phyloP scores from a whole-genome alignment of 1,140 invertebrate species.

The Drosophila grimshawi region DNA sequence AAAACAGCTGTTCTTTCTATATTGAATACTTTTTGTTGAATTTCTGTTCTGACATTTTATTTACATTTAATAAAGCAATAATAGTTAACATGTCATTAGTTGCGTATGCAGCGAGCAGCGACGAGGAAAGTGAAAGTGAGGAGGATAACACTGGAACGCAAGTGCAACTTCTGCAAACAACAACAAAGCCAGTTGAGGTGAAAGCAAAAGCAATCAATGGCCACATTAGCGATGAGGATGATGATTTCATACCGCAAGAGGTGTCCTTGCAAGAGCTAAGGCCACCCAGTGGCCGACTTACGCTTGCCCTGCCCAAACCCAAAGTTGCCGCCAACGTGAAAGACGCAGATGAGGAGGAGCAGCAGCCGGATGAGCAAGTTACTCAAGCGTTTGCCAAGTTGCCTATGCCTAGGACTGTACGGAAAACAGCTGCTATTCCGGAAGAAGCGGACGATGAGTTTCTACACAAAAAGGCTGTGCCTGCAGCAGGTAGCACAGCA shows the following conservation, averaged over 20 bases:
- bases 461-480: constrained; percentile 86
- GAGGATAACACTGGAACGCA: constrained; percentile 30
- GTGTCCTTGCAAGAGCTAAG: constrained; percentile 55
- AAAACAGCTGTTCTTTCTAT: constrained; percentile 28
- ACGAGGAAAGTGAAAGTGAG: constrained; percentile 68
- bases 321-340: constrained; percentile 31
- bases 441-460: constrained; percentile 87
- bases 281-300: constrained; percentile 11
- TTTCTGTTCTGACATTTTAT: not conserved
- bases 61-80: not conserved
- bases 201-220: constrained; percentile 30
- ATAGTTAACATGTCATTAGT: constrained; percentile 73
- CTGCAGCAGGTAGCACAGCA: constrained; percentile 20
- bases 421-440: constrained; percentile 34
- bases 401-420: constrained; percentile 54
- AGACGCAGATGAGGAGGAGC: constrained; percentile 12
- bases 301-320: constrained; percentile 61
- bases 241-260: constrained; percentile 68
- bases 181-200: not conserved
- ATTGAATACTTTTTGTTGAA: constrained; percentile 17
- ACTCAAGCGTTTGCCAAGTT: constrained; percentile 65
- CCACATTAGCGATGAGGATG: constrained; percentile 79
- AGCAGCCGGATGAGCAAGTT: constrained; percentile 40
- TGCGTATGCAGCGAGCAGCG: constrained; percentile 79
- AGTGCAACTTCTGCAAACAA: constrained; percentile 40